Evolutionary conservation across 2,797 vertebrate species (phyloP).

Genomic region (Streptopelia turtur): DNA sequence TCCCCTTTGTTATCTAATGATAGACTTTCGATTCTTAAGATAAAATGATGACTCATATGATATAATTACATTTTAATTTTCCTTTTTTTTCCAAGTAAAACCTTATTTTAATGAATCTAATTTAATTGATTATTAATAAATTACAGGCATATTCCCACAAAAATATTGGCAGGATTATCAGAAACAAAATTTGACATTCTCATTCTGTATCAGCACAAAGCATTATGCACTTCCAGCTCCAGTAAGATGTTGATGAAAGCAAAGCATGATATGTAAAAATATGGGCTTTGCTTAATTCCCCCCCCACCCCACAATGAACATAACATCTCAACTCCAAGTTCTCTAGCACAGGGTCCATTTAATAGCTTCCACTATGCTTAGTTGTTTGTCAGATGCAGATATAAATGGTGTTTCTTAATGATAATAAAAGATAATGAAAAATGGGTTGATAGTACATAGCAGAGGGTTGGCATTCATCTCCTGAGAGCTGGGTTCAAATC

Average conservation of each 20-base stretch:
- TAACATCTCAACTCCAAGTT: background rate
- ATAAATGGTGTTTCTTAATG: background rate
- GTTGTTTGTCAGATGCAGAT: slow-evolving; percentile 19
- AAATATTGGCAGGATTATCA: background rate
- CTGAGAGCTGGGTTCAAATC: background rate
- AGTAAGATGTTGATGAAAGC: background rate
- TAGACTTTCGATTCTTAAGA: slow-evolving; percentile 11
- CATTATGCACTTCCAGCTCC: background rate
- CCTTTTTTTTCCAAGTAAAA: background rate
- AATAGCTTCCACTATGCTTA: background rate
- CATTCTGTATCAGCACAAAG: background rate
- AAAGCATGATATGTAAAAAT: background rate
- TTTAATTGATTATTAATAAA: background rate
- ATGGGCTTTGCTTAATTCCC: background rate
- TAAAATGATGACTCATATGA: slow-evolving; percentile 18
- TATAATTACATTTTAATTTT: background rate
- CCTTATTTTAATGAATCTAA: slow-evolving; percentile 22
- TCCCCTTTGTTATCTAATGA: background rate
- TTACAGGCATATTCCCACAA: background rate
- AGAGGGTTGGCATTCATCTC: slow-evolving; percentile 26
- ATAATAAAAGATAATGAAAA: background rate
- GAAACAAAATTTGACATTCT: slow-evolving; percentile 17
- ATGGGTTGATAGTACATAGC: background rate
- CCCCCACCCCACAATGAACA: background rate
- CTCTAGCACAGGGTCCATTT: background rate